Conservation (phyloP, 2,888 invertebrate species). For the Diarsia brunnea region DNA sequence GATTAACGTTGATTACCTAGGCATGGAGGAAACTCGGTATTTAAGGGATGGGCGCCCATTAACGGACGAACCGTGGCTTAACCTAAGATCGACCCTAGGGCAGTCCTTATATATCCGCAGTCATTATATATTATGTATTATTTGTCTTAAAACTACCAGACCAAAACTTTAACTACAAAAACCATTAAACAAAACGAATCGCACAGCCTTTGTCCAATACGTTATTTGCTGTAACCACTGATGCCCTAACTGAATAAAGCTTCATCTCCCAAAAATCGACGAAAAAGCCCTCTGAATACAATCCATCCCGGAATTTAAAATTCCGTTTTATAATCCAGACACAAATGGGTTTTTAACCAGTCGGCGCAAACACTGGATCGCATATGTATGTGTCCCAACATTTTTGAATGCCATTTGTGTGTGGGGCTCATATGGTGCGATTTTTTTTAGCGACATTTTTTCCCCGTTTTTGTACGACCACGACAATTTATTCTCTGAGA, state of each 20-base stretch:
- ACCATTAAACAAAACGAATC: slow-evolving; percentile 23
- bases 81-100: too few species aligned
- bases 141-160: background rate
- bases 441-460: slow-evolving; percentile 59
- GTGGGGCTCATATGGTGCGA: slow-evolving; percentile 68
- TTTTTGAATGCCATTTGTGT: slow-evolving; percentile 65
- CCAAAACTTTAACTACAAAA: slow-evolving; percentile 38
- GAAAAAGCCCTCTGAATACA: slow-evolving; percentile 44
- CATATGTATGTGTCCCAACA: slow-evolving; percentile 59
- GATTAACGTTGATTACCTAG: too few species aligned
- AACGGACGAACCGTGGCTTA: too few species aligned
- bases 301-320: slow-evolving; percentile 56
- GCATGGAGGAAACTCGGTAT: too few species aligned
- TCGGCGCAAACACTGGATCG: slow-evolving; percentile 57
- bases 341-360: slow-evolving; percentile 66
- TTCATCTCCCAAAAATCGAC: slow-evolving; percentile 2
- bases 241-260: slow-evolving; percentile 54
- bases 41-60: too few species aligned
- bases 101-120: too few species aligned
- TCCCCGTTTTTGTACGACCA: slow-evolving; percentile 58
- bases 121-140: background rate
- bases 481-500: slow-evolving; percentile 83
- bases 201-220: slow-evolving; percentile 36
- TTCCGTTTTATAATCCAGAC: slow-evolving; percentile 64
- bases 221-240: slow-evolving; percentile 38